Evolutionary conservation across 2,113 vertebrate genomes (phyloP).

Genomic region (Rynchops niger): DNA sequence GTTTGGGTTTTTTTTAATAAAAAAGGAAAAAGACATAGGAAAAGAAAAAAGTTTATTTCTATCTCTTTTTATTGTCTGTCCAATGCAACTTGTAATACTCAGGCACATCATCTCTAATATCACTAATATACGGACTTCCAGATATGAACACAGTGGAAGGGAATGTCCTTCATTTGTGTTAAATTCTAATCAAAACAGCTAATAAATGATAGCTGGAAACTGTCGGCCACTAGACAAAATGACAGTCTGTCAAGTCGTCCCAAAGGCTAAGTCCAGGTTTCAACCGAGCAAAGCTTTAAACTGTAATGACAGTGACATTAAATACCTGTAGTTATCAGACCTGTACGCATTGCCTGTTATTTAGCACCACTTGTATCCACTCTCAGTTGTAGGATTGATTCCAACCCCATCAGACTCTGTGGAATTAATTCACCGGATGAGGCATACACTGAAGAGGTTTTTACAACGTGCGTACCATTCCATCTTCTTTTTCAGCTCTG

Average conservation of each 20-base stretch:
- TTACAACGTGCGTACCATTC: accelerated
- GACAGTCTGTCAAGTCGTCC: accelerated
- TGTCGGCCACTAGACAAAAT: not conserved
- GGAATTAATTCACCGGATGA: not conserved
- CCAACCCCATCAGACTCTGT: not conserved
- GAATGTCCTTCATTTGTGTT: not conserved
- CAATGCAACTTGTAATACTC: not conserved
- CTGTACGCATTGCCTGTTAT: not conserved
- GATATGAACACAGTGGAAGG: not conserved
- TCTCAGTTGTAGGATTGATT: not conserved
- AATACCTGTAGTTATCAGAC: not conserved
- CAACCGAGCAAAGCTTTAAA: not conserved
- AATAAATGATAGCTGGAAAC: not conserved
- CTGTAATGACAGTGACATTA: not conserved
- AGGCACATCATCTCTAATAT: not conserved
- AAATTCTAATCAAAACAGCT: not conserved
- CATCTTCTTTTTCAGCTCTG: constrained; percentile 78
- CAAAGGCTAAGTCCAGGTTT: not conserved
- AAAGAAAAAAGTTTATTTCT: not conserved
- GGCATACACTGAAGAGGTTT: no score
- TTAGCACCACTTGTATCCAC: not conserved
- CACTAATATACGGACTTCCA: not conserved
- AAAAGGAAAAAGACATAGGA: not conserved
- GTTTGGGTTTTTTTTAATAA: not conserved
- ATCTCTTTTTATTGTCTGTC: not conserved